A percentile compares a stretch with the other conserved stretches of the same genome.
These are phyloP conservation scores for Procambarus virginalis DNA, from an alignment of 1,140 invertebrate species.

Conservation along the genomic window DNA sequence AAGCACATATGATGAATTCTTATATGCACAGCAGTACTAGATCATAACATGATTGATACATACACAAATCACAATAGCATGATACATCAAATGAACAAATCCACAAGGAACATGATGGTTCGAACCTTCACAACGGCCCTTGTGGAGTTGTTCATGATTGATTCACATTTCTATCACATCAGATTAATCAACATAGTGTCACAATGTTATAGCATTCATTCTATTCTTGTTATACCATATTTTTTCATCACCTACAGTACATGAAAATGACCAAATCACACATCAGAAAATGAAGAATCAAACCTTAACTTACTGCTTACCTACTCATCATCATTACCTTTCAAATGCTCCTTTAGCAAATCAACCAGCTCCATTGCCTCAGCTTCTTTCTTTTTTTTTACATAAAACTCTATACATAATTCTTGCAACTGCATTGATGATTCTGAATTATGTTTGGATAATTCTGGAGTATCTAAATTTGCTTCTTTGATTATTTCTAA, in stretches of 20 bases:
- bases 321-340: conserved; percentile 39
- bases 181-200: no score
- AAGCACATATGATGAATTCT: no score
- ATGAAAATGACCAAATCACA: background rate
- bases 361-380: conserved; percentile 65
- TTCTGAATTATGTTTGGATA: conserved; percentile 36
- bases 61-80: no score
- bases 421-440: conserved; percentile 54
- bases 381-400: conserved; percentile 65
- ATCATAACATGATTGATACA: no score
- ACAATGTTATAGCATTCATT: background rate
- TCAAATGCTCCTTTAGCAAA: conserved; percentile 55
- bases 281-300: background rate
- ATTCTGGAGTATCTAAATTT: conserved; percentile 37
- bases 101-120: no score
- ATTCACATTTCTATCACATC: no score
- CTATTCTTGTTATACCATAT: background rate
- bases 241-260: background rate
- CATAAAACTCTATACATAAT: conserved; percentile 60
- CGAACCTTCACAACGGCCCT: no score
- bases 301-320: background rate
- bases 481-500: conserved; percentile 63
- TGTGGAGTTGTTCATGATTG: no score
- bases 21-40: no score
- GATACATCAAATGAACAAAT: no score